Base-by-base conservation (phyloP, 2,888 invertebrate species). In the Chelonus formosanus region DNA sequence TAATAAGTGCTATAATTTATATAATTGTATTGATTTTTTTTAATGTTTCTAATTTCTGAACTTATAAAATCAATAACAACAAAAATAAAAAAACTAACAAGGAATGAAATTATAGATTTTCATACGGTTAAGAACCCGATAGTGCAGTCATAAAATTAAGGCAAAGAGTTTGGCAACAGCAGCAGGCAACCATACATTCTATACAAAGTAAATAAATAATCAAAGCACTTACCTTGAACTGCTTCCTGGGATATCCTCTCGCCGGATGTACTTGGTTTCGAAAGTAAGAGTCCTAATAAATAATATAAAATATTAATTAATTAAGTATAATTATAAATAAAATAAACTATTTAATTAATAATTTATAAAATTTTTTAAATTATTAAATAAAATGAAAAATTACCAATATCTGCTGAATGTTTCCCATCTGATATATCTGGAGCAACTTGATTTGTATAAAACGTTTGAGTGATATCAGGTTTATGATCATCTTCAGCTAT, bases 261-360 rank as follows among this genome's bases (percentile, higher is more conserved):
- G 47, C 82, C 81, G 35, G 84, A 84, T 70, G 85, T 83, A 67
- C 85, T 81, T 64, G 85, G 84, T 74, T 85, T 85, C 10, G 82
- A 80, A 65, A 85, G 77, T 70, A 85, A 76, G 70, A 85, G 84
- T 73, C 83, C 85, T 85, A 69, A 36, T 36, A 35, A 58, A 58
- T 5, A 43, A 54, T 20, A 8, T 34, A 34, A 61, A 20, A 44
- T 6, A 10, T 32, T 31, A 61, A 34, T 32, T 10, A 34, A 32
- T 32, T 44, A 34, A 43, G 10, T 34, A 48, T n/a, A 1, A 36
- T 60, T 3, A 48, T 40, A 34, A 3, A 5, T 31, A 34, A 40
- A n/a, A 32, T 54, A 31, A 54, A 50, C 1, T 3, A 58, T 20
- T 20, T 48, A 8, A 52, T 47, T 40, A 50, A 44, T 62, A 57